A percentile compares a stretch with the other conserved stretches of the same genome.
These are phyloP conservation scores for Gibbula magus DNA, from an alignment of 2,888 invertebrate genomes.

Conservation along the genomic window DNA sequence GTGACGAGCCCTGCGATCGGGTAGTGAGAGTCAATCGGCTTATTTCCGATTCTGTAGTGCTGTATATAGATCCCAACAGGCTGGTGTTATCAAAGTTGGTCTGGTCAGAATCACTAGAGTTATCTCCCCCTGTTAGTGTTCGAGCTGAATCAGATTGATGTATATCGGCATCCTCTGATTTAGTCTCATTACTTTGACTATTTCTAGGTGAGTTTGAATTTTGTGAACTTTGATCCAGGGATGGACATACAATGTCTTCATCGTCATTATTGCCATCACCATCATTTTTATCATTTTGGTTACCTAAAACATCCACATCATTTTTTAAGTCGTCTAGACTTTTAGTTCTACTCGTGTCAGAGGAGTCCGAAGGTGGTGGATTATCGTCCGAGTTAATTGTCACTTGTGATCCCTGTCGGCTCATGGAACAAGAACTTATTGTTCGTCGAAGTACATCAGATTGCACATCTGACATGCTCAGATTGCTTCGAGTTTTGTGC, in stretches of 20 bases:
- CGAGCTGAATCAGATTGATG: neutral
- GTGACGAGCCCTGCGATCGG: neutral
- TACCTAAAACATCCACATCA: neutral
- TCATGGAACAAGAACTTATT: neutral
- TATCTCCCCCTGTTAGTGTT: neutral
- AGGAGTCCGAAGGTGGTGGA: neutral
- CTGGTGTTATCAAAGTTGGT: neutral
- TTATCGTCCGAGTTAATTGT: neutral
- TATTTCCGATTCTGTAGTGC: neutral
- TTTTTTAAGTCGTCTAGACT: neutral
- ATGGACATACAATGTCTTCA: no score
- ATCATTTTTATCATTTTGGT: neutral
- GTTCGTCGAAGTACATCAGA: neutral
- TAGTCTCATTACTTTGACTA: no score
- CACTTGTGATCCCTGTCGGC: neutral
- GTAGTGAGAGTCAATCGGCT: neutral
- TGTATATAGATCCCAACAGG: neutral
- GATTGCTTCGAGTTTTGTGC: constrained; percentile 26
- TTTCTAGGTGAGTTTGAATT: no score
- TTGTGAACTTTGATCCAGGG: no score
- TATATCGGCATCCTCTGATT: no score
- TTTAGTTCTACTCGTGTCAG: neutral
- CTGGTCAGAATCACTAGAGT: neutral
- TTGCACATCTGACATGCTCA: constrained; percentile 17
- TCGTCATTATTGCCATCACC: neutral